Evolutionary conservation across 2,888 invertebrate species (phyloP).

Genomic region (Anodontia alba): DNA sequence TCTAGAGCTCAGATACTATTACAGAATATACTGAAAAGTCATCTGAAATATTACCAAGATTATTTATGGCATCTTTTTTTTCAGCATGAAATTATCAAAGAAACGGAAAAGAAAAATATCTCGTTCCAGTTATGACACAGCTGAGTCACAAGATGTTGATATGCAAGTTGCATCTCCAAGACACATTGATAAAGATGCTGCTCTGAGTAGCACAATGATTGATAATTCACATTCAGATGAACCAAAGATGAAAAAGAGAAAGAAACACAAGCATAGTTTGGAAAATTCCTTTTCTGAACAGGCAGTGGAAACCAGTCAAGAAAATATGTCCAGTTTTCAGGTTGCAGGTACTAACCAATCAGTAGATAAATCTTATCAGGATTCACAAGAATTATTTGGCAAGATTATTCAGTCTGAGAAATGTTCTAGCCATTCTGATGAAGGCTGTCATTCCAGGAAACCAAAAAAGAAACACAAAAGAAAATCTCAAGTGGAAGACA

Average conservation of each 20-base stretch:
- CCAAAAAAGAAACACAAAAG: background rate
- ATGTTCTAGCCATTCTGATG: background rate
- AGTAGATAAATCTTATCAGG: background rate
- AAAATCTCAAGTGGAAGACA: background rate
- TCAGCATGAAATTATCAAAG: background rate
- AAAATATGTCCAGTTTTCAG: background rate
- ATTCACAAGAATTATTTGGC: background rate
- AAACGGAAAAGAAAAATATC: background rate
- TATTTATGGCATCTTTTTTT: too few species aligned
- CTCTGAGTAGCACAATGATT: background rate
- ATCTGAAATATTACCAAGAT: too few species aligned
- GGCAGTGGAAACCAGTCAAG: background rate
- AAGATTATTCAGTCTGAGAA: background rate
- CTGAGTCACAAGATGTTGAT: background rate
- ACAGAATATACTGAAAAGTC: too few species aligned
- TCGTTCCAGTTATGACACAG: background rate
- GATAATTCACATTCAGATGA: background rate
- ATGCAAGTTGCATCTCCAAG: background rate
- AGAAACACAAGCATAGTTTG: background rate
- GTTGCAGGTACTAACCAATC: background rate
- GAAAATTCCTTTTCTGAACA: background rate
- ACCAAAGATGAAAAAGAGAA: background rate
- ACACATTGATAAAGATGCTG: background rate
- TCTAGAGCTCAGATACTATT: too few species aligned
- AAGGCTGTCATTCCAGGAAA: background rate